Percentiles rank a stretch among this genome's conserved stretches.
Conservation (phyloP, 1,140 invertebrate species). For the Cecropterus lyciades region DNA sequence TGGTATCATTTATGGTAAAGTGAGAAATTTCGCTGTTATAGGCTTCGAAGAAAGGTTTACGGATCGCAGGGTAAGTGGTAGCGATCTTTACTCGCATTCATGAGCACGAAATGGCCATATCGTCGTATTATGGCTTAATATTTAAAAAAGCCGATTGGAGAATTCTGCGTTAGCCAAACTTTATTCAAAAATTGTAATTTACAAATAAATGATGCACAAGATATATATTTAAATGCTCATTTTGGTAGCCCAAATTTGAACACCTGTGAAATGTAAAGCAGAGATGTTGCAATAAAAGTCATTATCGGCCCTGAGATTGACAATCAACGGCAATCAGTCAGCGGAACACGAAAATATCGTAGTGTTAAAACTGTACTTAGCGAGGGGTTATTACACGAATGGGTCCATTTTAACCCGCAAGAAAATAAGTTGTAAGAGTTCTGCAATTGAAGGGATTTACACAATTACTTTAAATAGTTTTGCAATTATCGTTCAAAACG, state of each 20-base stretch:
- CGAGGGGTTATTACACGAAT: slow-evolving; percentile 31
- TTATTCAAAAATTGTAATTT: not conserved
- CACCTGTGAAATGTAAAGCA: slow-evolving; percentile 5
- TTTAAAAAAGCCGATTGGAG: not conserved
- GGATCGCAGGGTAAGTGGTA: slow-evolving; percentile 15
- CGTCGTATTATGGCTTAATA: slow-evolving; percentile 3
- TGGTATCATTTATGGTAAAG: slow-evolving; percentile 43
- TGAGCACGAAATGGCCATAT: slow-evolving; percentile 5
- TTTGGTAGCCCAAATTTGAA: not conserved
- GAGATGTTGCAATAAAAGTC: slow-evolving; percentile 8
- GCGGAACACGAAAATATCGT: slow-evolving; percentile 6
- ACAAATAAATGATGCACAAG: not conserved
- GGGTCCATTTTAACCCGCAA: slow-evolving; percentile 14
- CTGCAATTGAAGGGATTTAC: too few species aligned
- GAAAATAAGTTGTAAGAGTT: slow-evolving; percentile 3
- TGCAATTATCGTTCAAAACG: too few species aligned
- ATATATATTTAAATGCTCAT: not conserved
- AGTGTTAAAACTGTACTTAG: slow-evolving; percentile 37
- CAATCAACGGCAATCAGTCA: slow-evolving; percentile 2
- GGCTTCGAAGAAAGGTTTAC: slow-evolving; percentile 41
- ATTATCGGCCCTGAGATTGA: slow-evolving; percentile 4
- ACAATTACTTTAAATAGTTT: too few species aligned
- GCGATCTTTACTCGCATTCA: slow-evolving; percentile 9
- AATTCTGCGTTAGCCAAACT: not conserved
- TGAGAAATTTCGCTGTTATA: slow-evolving; percentile 45